Conservation (phyloP, 35 echinoderm and acorn worm genomes). For the Patiria miniata region DNA sequence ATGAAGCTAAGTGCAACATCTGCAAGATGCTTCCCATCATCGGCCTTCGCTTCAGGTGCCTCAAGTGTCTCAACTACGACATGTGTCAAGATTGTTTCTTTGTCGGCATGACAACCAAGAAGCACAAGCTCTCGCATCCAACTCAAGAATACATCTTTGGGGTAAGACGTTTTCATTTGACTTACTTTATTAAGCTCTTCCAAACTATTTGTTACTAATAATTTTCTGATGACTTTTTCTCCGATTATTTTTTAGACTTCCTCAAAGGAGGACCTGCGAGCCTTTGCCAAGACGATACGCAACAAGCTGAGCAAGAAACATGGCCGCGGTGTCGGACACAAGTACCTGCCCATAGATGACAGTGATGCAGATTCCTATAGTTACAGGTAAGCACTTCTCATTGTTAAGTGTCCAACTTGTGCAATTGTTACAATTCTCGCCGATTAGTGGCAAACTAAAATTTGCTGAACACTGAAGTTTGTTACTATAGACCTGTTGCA, state of each 20-base stretch:
- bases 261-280: conserved; percentile 78
- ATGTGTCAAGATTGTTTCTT: conserved; percentile 95
- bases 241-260: too few relatives aligned
- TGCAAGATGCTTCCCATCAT: conserved; percentile 85
- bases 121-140: conserved; percentile 86
- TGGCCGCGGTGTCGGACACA: conserved; percentile 66
- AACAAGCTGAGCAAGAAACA: conserved; percentile 95
- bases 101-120: conserved; percentile 55
- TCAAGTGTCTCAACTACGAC: conserved; percentile 95
- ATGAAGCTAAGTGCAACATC: conserved; percentile 88
- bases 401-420: background rate
- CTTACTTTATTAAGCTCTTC: background rate
- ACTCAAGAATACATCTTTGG: conserved; percentile 79
- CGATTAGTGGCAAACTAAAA: too few relatives aligned
- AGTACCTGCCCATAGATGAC: conserved; percentile 72
- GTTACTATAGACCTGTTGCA: too few relatives aligned
- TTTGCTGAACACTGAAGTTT: too few relatives aligned
- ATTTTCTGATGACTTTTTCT: background rate
- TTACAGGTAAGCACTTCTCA: background rate
- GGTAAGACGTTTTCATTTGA: conserved; percentile 42
- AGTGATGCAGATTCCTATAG: background rate
- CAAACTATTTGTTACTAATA: background rate
- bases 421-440: too few relatives aligned
- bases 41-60: conserved; percentile 86
- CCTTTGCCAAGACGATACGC: conserved; percentile 84